Evolutionary conservation across 2,797 vertebrate genomes (phyloP), one percentile per base, ranked within the genome.

Genomic region (Cossypha polioptera): DNA sequence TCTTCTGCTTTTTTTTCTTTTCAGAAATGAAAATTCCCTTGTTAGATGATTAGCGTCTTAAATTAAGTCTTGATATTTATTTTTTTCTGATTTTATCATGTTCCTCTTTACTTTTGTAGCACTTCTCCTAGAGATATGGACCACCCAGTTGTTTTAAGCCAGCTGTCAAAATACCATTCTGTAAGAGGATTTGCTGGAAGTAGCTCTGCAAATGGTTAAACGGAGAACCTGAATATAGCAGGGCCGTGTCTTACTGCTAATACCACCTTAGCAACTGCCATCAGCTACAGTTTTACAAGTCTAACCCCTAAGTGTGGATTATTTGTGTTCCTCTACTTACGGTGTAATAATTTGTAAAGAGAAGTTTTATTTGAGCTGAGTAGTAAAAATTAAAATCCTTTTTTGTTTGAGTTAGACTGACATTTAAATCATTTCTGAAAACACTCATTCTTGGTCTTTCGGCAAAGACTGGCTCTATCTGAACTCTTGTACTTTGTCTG

Each of bases 91-190:
- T 86, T 94, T 87, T 83, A 69, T 84, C 26, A 31, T 19, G 4
- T 90, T 84, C 40, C 35, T 40, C 47, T 88, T 24, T 42, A 51
- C 21, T 94, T 80, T 28, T 72, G 29, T 66, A 21, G 28, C 22
- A 40, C 88, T 78, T 95, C 62, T 54, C 31, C 53, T 57, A 29
- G 20, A 35, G 69, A 35, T 24, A 38, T 76, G 21, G 93, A 88
- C 94, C 90, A 95, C 82, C 76, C 68, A 57, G 79, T 53, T 92
- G 62, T 79, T 95, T 79, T 76, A 93, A 92, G 45, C 43, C 72
- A 88, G 55, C 80, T 95, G 88, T 93, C 90, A 95, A 93, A 96
- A 89, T 91, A 92, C 48, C 24, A 31, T 63, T 83, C n/a, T 43
- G 55, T 79, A 33, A 83, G 61, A 75, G 45, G 48, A 53, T 57